Evolutionary conservation across 2,888 invertebrate species (phyloP), one percentile per base, ranked within the genome.

Genomic region (Drosophila mettleri): DNA sequence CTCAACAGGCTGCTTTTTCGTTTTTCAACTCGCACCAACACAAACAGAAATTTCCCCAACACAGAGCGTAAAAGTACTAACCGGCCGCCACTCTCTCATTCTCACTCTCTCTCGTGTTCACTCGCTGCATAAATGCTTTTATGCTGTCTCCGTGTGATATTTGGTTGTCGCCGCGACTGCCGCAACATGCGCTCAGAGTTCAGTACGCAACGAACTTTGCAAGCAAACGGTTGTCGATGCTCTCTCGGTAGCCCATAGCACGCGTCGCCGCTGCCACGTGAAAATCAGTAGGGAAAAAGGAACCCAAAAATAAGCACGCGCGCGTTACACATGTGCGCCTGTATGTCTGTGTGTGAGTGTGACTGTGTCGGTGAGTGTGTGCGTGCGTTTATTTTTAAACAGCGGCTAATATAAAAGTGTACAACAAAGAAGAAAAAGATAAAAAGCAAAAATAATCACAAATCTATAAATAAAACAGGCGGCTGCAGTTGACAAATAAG

Each of bases 171-270:
- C 38, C 18, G 52, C 22, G 86, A 68, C 88, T 82, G 80, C 78
- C 80, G 71, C 83, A 82, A 79, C 80, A 70, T 76, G 66, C 69
- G 71, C 82, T 61, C 66, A 39, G 24, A 49, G 20, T 67, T 87
- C 78, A 85, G 84, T 85, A 80, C 71, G 84, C 83, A 76, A 85
- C 86, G 88, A 85, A 88, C 84, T 86, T 83, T 85, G 78, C 70
- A 80, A 74, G 70, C 54, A 64, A 65, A 65, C 72, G 86, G 86
- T 80, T 38, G 43, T 16, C 27, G 34, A 12, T 54, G 67, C 49
- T 61, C 34, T 45, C 33, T n/a, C 18, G 33, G 52, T 54, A 51
- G 43, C 33, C 10, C 34, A 29, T 20, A 48, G 29, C 49, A 54
- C 83, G 72, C 83, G 82, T 57, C 74, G 74, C 62, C 67, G 63